These are phyloP conservation scores for Caenorhabditis wallacei DNA, from an alignment of 2,888 invertebrate genomes.

Conservation along the genomic window DNA sequence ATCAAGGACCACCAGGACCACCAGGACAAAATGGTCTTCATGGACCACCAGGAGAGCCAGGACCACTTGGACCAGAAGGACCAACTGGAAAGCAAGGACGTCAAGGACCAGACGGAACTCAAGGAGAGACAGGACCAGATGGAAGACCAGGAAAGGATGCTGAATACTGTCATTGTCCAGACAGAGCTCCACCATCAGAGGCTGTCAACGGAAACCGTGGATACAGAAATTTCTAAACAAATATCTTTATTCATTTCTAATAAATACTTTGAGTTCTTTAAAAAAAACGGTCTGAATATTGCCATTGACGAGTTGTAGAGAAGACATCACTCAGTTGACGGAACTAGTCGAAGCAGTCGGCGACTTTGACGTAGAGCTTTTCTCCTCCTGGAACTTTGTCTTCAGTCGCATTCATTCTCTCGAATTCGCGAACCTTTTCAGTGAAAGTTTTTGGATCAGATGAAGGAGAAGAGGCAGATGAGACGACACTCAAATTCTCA, in stretches of 20 bases:
- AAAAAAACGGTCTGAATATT: not conserved
- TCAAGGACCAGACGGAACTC: constrained; percentile 74
- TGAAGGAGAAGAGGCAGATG: not conserved
- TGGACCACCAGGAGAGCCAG: constrained; percentile 80
- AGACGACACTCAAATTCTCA: constrained; percentile 28
- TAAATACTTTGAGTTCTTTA: constrained; percentile 27
- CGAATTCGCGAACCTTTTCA: constrained; percentile 5
- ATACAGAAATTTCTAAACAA: constrained; percentile 63
- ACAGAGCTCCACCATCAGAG: constrained; percentile 60
- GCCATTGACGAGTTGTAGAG: no score
- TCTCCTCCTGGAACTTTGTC: not conserved
- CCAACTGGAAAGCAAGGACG: constrained; percentile 74
- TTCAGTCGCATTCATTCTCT: not conserved
- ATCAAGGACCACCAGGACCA: constrained; percentile 79
- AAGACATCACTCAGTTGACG: constrained; percentile 12
- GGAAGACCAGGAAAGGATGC: constrained; percentile 81
- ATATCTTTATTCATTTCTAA: constrained; percentile 11
- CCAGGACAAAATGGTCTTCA: constrained; percentile 79
- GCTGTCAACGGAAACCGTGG: constrained; percentile 60
- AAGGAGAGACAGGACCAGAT: constrained; percentile 76
- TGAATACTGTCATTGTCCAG: constrained; percentile 77
- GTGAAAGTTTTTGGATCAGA: not conserved
- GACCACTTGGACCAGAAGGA: constrained; percentile 75
- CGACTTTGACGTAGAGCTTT: constrained; percentile 12
- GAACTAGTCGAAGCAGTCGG: constrained; percentile 38